Percentiles rank a stretch among this genome's conserved stretches.
These are phyloP conservation scores for Colletes gigas DNA, from an alignment of 1,140 invertebrate species.

Conservation along the genomic window DNA sequence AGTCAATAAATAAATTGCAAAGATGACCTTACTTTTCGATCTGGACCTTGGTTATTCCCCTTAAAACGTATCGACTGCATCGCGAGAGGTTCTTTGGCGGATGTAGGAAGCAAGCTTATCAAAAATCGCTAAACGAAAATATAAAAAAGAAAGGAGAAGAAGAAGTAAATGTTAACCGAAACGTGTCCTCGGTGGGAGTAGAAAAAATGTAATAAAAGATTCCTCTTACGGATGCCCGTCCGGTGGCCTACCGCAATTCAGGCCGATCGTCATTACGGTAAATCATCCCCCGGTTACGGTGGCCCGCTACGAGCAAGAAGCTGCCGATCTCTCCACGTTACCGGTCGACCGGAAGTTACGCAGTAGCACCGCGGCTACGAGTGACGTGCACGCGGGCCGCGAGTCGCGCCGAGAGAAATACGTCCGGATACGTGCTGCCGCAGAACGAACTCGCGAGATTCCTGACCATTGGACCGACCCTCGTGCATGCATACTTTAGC, in stretches of 20 bases:
- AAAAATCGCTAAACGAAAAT: not conserved
- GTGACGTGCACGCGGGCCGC: slow-evolving; percentile 33
- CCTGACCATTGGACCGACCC: slow-evolving; percentile 68
- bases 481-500: slow-evolving; percentile 73
- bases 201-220: slow-evolving; percentile 11
- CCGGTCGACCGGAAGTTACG: slow-evolving; percentile 56
- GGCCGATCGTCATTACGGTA: slow-evolving; percentile 63
- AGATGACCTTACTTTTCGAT: no score
- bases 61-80: not conserved
- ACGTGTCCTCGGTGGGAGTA: no score
- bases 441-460: slow-evolving; percentile 64
- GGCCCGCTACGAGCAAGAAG: slow-evolving; percentile 28
- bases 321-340: slow-evolving; percentile 48
- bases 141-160: not conserved
- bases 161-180: not conserved
- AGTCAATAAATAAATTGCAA: no score
- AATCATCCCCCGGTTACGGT: slow-evolving; percentile 50
- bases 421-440: slow-evolving; percentile 64
- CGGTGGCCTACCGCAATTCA: slow-evolving; percentile 61
- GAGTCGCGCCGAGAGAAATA: slow-evolving; percentile 33
- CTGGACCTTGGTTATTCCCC: no score
- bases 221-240: slow-evolving; percentile 46
- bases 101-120: not conserved
- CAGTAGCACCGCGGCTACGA: slow-evolving; percentile 34
- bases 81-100: no score